Evolutionary conservation across 2,797 vertebrate genomes (phyloP).

Genomic region (Zonotrichia albicollis): DNA sequence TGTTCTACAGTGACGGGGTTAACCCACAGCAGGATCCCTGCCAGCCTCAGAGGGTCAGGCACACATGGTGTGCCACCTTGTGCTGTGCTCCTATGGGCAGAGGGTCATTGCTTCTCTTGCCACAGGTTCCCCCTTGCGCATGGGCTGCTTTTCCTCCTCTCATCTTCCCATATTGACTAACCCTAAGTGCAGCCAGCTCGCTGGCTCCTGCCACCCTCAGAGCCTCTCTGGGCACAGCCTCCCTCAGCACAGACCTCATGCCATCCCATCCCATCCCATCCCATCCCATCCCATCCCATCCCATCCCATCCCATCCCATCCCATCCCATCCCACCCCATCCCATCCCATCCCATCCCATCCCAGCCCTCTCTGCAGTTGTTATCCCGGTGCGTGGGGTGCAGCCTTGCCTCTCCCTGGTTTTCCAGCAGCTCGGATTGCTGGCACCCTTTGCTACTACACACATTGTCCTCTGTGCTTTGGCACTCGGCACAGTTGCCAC

Average conservation of each 20-base stretch:
- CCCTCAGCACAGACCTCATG: too few relatives aligned
- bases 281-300: neutral
- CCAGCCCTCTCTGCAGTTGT: neutral
- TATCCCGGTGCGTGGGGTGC: neutral
- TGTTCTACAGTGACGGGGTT: neutral
- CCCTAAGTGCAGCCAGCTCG: accelerated
- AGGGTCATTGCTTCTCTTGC: accelerated
- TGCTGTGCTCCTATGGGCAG: neutral
- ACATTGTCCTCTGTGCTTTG: constrained; percentile 55
- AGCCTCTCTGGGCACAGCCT: neutral
- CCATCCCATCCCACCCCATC: neutral
- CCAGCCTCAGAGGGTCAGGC: neutral
- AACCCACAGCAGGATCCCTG: neutral
- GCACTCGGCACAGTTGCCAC: constrained; percentile 45
- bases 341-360: neutral
- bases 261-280: too few relatives aligned
- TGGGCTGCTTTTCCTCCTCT: neutral
- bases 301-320: neutral
- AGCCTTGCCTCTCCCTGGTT: neutral
- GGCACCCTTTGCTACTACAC: constrained; percentile 47
- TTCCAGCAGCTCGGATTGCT: constrained; percentile 29
- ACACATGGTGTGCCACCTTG: neutral
- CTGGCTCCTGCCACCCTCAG: neutral
- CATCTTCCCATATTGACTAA: neutral
- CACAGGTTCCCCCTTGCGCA: neutral